Conservation (phyloP, 2,888 invertebrate genomes). For the Clusia tigrina region DNA sequence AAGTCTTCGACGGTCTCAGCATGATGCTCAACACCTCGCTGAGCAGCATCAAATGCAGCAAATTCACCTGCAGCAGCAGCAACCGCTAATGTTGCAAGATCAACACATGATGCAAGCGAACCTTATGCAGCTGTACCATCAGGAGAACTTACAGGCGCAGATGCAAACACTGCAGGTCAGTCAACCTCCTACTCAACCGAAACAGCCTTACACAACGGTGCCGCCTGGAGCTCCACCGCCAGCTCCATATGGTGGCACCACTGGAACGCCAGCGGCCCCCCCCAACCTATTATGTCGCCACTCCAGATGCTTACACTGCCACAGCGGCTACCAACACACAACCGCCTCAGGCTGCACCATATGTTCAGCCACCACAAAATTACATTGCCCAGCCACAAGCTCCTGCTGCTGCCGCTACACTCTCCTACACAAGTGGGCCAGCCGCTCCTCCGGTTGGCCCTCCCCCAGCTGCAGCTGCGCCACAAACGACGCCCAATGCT, state of each 20-base stretch:
- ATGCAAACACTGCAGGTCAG: slow-evolving; percentile 52
- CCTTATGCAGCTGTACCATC: slow-evolving; percentile 56
- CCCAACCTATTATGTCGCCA: slow-evolving; percentile 39
- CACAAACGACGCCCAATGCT: slow-evolving; percentile 14
- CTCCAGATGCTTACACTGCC: too few species aligned
- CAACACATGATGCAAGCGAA: slow-evolving; percentile 48
- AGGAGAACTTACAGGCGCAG: slow-evolving; percentile 57
- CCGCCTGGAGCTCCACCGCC: slow-evolving; percentile 34
- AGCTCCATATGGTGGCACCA: slow-evolving; percentile 34
- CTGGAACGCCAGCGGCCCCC: slow-evolving; percentile 32
- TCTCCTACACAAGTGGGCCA: slow-evolving; percentile 29
- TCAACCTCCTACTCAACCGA: slow-evolving; percentile 36
- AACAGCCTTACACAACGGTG: slow-evolving; percentile 45
- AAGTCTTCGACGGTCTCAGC: slow-evolving; percentile 67
- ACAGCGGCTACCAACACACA: too few species aligned
- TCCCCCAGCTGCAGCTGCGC: slow-evolving; percentile 18
- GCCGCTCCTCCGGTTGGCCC: slow-evolving; percentile 11
- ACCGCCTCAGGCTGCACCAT: slow-evolving; percentile 34
- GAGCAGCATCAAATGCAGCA: slow-evolving; percentile 48
- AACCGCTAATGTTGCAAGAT: slow-evolving; percentile 51
- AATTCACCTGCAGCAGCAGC: slow-evolving; percentile 47
- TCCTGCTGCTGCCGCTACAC: slow-evolving; percentile 41
- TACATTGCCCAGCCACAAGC: slow-evolving; percentile 51
- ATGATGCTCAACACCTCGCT: slow-evolving; percentile 50
- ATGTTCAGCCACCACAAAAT: slow-evolving; percentile 31